phyloP scores from a whole-genome alignment of 2,113 vertebrate species.

The Paraplagusia blochii region DNA sequence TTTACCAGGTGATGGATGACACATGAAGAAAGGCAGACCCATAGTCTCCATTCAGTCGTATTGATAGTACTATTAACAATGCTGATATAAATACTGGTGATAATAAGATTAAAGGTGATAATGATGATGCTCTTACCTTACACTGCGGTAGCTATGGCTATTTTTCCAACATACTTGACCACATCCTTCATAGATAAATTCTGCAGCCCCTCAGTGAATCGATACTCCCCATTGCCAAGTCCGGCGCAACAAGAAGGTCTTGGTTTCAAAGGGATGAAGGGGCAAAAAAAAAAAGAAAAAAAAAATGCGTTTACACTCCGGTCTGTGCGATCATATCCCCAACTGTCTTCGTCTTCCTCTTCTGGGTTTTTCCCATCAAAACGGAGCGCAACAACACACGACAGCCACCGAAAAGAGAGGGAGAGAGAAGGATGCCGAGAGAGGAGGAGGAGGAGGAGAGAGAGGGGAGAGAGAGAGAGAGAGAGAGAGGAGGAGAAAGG shows the following conservation, averaged over 20 bases:
- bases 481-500: slow-evolving; percentile 6
- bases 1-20: slow-evolving; percentile 58
- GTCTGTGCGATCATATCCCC: slow-evolving; percentile 72
- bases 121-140: slow-evolving; percentile 83
- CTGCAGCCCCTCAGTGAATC: slow-evolving; percentile 82
- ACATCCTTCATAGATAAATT: slow-evolving; percentile 80
- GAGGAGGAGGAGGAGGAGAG: slow-evolving; percentile 3
- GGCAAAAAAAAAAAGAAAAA: slow-evolving; percentile 42
- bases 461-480: slow-evolving; percentile 20
- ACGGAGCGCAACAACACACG: slow-evolving; percentile 67
- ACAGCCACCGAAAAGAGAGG: slow-evolving; percentile 45
- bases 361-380: slow-evolving; percentile 72
- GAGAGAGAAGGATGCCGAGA: slow-evolving; percentile 18
- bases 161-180: slow-evolving; percentile 91
- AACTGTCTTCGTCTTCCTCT: slow-evolving; percentile 56
- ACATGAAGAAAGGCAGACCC: slow-evolving; percentile 19
- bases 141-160: slow-evolving; percentile 96
- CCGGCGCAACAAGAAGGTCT: slow-evolving; percentile 83
- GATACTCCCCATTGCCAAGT: slow-evolving; percentile 91
- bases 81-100: slow-evolving; percentile 16
- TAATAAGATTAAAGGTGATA: slow-evolving; percentile 10
- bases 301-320: slow-evolving; percentile 77
- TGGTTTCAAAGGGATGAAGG: slow-evolving; percentile 18
- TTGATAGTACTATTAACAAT: slow-evolving; percentile 7
- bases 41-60: slow-evolving; percentile 6